Percentiles rank a stretch among this genome's conserved stretches.
Evolutionary conservation across 2,113 vertebrate genomes (phyloP).

Genomic region (Pelodiscus sinensis): DNA sequence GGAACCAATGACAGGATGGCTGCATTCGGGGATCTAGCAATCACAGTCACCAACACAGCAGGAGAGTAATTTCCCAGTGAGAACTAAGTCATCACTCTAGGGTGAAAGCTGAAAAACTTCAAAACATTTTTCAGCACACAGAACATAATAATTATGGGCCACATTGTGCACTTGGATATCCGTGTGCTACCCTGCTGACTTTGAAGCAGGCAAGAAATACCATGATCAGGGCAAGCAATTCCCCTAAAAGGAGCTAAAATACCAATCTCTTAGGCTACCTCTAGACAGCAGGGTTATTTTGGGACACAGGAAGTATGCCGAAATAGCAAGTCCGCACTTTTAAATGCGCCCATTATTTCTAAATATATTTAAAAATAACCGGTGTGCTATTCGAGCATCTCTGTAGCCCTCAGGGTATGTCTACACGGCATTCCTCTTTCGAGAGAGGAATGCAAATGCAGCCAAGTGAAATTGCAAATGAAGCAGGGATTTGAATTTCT

Average conservation of each 20-base stretch:
- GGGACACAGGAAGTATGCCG: no score
- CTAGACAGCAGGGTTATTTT: no score
- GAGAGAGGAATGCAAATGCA: no score
- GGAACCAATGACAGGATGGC: background rate
- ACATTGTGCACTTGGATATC: background rate
- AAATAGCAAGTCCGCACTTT: no score
- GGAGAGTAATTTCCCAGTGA: background rate
- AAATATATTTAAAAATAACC: no score
- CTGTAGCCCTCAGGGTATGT: no score
- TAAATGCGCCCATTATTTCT: no score
- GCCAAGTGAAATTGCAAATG: no score
- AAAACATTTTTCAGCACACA: background rate
- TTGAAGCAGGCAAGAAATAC: background rate
- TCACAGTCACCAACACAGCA: background rate
- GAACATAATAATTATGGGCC: background rate
- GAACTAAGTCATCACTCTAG: background rate
- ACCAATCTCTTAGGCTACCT: background rate
- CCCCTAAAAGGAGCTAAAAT: background rate
- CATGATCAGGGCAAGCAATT: background rate
- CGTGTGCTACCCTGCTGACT: background rate
- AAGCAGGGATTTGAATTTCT: no score
- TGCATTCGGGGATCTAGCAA: background rate
- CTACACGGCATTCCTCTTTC: no score
- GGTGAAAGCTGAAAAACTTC: background rate
- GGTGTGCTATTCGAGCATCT: no score